Conservation (phyloP, 2,888 invertebrate species). For the Nesidiocoris tenuis region DNA sequence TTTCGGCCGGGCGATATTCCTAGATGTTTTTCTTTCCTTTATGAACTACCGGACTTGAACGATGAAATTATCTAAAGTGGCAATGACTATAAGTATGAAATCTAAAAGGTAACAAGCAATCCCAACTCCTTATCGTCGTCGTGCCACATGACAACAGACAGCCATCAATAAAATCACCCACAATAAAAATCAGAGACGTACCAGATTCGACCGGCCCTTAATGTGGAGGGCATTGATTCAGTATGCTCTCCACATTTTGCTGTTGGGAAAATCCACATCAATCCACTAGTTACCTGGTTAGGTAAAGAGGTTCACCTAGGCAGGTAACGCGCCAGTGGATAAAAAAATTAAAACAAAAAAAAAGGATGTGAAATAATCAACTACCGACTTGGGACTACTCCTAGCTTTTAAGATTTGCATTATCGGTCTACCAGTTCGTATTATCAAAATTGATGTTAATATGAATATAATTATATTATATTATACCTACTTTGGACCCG, state of each 20-base stretch:
- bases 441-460: conserved; percentile 30
- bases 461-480: conserved; percentile 40
- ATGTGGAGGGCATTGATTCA: conserved; percentile 34
- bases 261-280: not conserved
- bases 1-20: not conserved
- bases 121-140: conserved; percentile 41
- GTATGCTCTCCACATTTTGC: conserved; percentile 39
- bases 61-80: not conserved
- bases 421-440: conserved; percentile 19
- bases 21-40: not conserved
- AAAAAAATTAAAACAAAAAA: not conserved
- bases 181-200: not conserved
- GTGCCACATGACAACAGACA: conserved; percentile 9
- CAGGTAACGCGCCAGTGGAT: conserved; percentile 27
- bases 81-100: conserved; percentile 46
- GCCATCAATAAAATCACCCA: not conserved
- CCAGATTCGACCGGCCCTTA: conserved; percentile 17
- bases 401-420: conserved; percentile 26
- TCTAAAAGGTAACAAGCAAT: conserved; percentile 49
- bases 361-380: not conserved
- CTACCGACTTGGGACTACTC: not conserved
- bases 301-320: conserved; percentile 45
- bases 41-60: not conserved
- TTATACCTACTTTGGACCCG: conserved; percentile 46
- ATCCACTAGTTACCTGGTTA: conserved; percentile 41